Conservation (phyloP, 1,140 invertebrate species). For the Rhynchophorus ferrugineus region DNA sequence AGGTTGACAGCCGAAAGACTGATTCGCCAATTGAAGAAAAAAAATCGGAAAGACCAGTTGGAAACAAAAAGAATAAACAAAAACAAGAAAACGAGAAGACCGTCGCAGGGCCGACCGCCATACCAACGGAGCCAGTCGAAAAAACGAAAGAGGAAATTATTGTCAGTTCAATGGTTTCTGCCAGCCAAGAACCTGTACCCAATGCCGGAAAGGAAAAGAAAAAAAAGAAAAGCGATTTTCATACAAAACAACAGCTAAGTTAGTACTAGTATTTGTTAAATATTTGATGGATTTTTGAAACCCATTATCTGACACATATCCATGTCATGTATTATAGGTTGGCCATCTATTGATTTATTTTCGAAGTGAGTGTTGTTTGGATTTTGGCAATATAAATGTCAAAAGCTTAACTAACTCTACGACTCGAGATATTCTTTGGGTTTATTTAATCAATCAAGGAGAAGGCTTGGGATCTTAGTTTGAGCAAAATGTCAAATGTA, state of each 20-base stretch:
- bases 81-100: constrained; percentile 7
- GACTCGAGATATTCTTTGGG: too few relatives aligned
- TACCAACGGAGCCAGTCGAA: constrained; percentile 4
- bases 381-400: too few relatives aligned
- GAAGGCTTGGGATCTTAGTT: too few relatives aligned
- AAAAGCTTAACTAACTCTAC: too few relatives aligned
- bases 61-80: constrained; percentile 8
- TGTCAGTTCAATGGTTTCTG: neutral
- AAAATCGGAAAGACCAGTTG: constrained; percentile 23
- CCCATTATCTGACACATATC: too few relatives aligned
- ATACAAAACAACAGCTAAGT: constrained; percentile 46
- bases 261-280: constrained; percentile 23
- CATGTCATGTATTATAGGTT: too few relatives aligned
- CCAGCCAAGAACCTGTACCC: constrained; percentile 1
- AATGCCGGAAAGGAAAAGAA: constrained; percentile 43
- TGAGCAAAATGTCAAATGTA: too few relatives aligned
- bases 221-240: constrained; percentile 48
- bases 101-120: neutral
- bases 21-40: constrained; percentile 35
- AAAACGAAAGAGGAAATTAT: constrained; percentile 8
- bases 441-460: too few relatives aligned
- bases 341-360: too few relatives aligned
- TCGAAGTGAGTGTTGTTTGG: too few relatives aligned
- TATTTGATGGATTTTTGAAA: too few relatives aligned
- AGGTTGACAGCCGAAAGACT: constrained; percentile 33